Evolutionary conservation across 2,888 invertebrate species (phyloP), one percentile per base, ranked within the genome.

Genomic region (Epsilonema sp.): DNA sequence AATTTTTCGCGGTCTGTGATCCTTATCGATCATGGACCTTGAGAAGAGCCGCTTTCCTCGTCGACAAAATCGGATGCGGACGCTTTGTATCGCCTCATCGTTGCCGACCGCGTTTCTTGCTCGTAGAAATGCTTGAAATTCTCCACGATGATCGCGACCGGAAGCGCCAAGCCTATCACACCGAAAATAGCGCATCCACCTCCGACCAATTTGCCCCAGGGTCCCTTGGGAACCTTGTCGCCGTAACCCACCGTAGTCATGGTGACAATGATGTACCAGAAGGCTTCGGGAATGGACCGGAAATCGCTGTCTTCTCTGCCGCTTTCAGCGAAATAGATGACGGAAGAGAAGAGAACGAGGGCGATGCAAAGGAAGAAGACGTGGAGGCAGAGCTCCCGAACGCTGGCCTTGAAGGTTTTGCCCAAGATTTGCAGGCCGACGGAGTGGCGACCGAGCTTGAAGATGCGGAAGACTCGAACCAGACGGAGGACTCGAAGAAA

Each of bases 361-460:
- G 68, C 68, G 42, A 70, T 67, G 37, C 64, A 60, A 53, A 70
- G 64, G 49, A 69, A 69, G n/a, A 71, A 67, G 16, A 70, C 62
- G 51, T 72, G 68, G 37, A 70, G 58, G 36, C 65, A 60, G 46
- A 70, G 61, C 26, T 69, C 70, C 54, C 68, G 67, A 2, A 70
- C 54, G 47, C 68, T 68, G n/a, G 70, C 70, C 52, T 65, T 59
- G 60, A 71, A 72, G 8, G 71, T 71, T 49, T 70, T 63, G 42
- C 70, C 65, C 26, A 71, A 60, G 25, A 72, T 69, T 57, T 71
- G 71, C 24, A 71, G 62, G 20, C 71, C 71, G 13, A 67, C 65
- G 3, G 70, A 72, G 55, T 71, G 71, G 57, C 69, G 67, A 44
- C 67, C 67, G 44, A 71, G 60, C 55, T 71, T 71, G 58, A 71